Conservation (phyloP, 2,888 invertebrate genomes). For the Conus canariensis region DNA sequence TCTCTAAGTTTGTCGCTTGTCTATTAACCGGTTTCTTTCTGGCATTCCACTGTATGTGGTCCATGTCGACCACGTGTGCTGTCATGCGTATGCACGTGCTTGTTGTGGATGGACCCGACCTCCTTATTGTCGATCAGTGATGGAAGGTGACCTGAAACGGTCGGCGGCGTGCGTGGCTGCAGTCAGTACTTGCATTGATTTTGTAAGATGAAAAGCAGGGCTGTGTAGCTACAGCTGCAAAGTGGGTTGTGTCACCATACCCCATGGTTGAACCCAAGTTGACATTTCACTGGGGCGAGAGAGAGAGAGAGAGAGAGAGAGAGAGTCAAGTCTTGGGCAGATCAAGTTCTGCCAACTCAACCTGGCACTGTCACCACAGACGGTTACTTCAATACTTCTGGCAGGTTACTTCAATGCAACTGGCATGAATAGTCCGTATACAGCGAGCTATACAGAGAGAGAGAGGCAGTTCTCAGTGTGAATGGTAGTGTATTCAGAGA, state of each 20-base stretch:
- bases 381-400: too few relatives aligned
- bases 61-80: too few relatives aligned
- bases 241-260: background rate
- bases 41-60: too few relatives aligned
- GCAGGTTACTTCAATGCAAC: too few relatives aligned
- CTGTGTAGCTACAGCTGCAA: background rate
- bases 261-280: background rate
- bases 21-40: too few relatives aligned
- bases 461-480: too few relatives aligned
- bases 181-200: constrained; percentile 4
- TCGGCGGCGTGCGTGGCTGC: background rate
- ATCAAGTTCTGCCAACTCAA: background rate
- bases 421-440: too few relatives aligned
- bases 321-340: background rate
- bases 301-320: background rate
- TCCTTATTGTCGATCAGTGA: background rate
- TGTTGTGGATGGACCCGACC: background rate
- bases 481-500: too few relatives aligned
- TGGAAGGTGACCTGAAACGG: background rate
- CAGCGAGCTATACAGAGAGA: too few relatives aligned
- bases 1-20: too few relatives aligned
- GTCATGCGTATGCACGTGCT: too few relatives aligned
- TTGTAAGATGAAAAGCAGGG: constrained; percentile 8
- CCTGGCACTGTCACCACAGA: too few relatives aligned
- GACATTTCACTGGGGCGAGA: background rate